phyloP scores from a whole-genome alignment of 1,140 invertebrate genomes.

The Aricia agestis region DNA sequence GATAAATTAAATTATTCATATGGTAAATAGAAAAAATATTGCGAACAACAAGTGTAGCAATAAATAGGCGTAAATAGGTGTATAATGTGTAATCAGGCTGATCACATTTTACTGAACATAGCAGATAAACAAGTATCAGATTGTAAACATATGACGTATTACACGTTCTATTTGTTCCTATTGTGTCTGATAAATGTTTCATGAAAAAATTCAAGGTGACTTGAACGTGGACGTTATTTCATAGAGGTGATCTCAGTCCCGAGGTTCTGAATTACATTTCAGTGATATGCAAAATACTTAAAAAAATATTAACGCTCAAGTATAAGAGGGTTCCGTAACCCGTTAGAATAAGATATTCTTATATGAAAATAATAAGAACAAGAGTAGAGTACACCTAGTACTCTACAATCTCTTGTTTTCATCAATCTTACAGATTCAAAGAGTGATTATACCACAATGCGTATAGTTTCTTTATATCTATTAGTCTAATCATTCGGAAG shows the following conservation, averaged over 20 bases:
- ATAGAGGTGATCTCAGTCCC: not conserved
- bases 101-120: not conserved
- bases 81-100: not conserved
- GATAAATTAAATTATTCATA: too few relatives aligned
- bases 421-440: too few relatives aligned
- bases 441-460: too few relatives aligned
- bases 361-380: too few relatives aligned
- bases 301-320: not conserved
- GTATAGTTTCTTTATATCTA: too few relatives aligned
- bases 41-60: not conserved
- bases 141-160: slow-evolving; percentile 1
- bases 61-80: not conserved
- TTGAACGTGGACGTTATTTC: slow-evolving; percentile 18
- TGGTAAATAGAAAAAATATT: too few relatives aligned
- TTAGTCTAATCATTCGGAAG: too few relatives aligned
- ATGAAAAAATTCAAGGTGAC: slow-evolving; percentile 19
- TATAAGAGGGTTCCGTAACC: not conserved
- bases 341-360: too few relatives aligned
- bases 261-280: not conserved
- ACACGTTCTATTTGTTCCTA: not conserved
- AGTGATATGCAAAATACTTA: not conserved
- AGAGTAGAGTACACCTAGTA: too few relatives aligned
- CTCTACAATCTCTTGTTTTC: too few relatives aligned
- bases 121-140: not conserved
- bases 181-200: slow-evolving; percentile 3